Conservation (phyloP, 2,113 vertebrate genomes). For the Ibidorhyncha struthersii region DNA sequence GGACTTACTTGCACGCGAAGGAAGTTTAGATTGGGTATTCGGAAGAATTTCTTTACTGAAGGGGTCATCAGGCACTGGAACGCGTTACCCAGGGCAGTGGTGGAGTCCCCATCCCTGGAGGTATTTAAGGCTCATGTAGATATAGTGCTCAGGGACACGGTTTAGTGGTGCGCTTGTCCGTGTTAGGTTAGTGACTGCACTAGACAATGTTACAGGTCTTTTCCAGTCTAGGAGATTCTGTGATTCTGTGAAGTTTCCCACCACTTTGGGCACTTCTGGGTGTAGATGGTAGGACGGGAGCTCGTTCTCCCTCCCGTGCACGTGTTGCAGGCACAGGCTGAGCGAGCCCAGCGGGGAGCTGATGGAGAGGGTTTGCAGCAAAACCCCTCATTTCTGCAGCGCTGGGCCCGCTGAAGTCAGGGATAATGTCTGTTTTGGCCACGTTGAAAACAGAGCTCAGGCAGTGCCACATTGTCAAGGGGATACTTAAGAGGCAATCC, state of each 20-base stretch:
- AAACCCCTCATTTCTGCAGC: accelerated
- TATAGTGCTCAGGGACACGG: too few species aligned
- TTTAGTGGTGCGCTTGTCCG: too few species aligned
- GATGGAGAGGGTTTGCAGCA: accelerated
- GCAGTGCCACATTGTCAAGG: neutral
- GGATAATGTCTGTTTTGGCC: neutral
- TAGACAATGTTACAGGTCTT: too few species aligned
- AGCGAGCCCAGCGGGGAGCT: neutral
- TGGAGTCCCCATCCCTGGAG: too few species aligned
- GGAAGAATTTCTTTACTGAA: too few species aligned
- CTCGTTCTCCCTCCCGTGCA: accelerated
- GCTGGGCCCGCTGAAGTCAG: neutral
- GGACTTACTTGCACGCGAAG: accelerated
- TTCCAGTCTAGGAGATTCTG: too few species aligned
- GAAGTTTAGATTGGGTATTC: too few species aligned
- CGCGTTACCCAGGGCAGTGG: too few species aligned
- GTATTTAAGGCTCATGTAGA: too few species aligned
- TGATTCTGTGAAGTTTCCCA: neutral
- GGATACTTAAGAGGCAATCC: neutral
- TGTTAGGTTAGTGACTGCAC: too few species aligned
- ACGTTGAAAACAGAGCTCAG: neutral
- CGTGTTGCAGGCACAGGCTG: neutral
- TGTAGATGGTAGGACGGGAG: accelerated
- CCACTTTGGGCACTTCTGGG: neutral
- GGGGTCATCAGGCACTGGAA: too few species aligned